A percentile compares a stretch with the other conserved stretches of the same genome.
Conservation (phyloP, 2,797 vertebrate genomes). For the Eupleurogrammus muticus region DNA sequence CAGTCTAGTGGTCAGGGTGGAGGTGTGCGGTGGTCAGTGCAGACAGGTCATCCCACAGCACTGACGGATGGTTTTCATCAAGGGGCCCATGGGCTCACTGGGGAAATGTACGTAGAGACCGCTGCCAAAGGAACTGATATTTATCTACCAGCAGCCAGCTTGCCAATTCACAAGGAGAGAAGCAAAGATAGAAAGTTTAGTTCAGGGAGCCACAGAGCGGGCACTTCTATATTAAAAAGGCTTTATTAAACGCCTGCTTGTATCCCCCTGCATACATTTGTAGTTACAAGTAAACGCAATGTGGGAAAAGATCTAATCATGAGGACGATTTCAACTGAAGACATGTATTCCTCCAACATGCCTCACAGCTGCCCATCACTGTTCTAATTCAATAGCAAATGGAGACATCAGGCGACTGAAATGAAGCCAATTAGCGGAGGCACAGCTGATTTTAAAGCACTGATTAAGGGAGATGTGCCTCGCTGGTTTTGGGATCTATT, state of each 20-base stretch:
- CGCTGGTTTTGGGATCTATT: constrained; percentile 85
- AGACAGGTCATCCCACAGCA: constrained; percentile 92
- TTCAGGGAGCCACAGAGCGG: constrained; percentile 25
- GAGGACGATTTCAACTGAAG: constrained; percentile 42
- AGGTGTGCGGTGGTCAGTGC: constrained; percentile 81
- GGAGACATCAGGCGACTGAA: constrained; percentile 86
- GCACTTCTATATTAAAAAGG: constrained; percentile 26
- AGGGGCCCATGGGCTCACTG: constrained; percentile 86
- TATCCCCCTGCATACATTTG: constrained; percentile 23
- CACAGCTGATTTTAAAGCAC: constrained; percentile 86
- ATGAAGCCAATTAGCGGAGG: constrained; percentile 87
- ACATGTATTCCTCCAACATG: constrained; percentile 63
- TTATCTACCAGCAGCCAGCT: constrained; percentile 69
- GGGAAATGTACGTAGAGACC: constrained; percentile 88
- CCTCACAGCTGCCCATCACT: constrained; percentile 80
- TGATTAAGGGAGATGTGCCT: constrained; percentile 86
- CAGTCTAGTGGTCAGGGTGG: constrained; percentile 87
- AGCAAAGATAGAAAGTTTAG: constrained; percentile 32
- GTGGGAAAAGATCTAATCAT: constrained; percentile 13
- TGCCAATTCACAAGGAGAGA: constrained; percentile 39
- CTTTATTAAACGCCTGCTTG: constrained; percentile 26
- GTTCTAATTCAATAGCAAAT: constrained; percentile 86
- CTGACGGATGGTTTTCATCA: constrained; percentile 98
- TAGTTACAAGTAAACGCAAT: constrained; percentile 15
- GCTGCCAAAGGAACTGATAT: constrained; percentile 88